Conservation (phyloP, 2,888 invertebrate genomes). For the Germaria angustata region DNA sequence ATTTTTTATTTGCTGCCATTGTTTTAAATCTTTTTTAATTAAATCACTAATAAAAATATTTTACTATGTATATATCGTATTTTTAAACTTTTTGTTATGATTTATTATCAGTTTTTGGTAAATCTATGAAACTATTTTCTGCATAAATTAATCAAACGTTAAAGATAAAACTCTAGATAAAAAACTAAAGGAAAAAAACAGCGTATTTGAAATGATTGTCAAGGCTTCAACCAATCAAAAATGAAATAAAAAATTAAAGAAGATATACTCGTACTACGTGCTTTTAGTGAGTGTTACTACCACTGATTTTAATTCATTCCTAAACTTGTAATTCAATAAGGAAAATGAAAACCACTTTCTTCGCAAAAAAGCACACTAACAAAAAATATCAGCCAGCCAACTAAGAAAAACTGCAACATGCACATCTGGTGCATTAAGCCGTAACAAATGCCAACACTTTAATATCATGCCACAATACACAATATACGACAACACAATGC, state of each 20-base stretch:
- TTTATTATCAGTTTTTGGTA: conserved; percentile 58
- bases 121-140: conserved; percentile 59
- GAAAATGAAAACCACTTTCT: conserved; percentile 70
- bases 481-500: conserved; percentile 4
- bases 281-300: conserved; percentile 26
- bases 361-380: conserved; percentile 57
- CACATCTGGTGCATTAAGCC: conserved; percentile 64
- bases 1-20: neutral
- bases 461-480: conserved; percentile 32
- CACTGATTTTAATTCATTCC: conserved; percentile 63
- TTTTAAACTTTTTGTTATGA: conserved; percentile 28
- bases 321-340: conserved; percentile 69
- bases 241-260: neutral
- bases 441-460: conserved; percentile 51
- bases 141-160: conserved; percentile 61
- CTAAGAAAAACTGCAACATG: conserved; percentile 59
- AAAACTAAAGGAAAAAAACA: neutral
- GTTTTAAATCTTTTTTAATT: neutral
- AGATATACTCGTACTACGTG: neutral
- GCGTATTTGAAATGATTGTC: conserved; percentile 47
- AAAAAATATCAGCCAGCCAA: conserved; percentile 31
- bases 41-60: neutral
- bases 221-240: conserved; percentile 40
- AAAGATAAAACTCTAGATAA: conserved; percentile 42
- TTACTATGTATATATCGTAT: neutral